Evolutionary conservation across 2,888 invertebrate species (phyloP).

Genomic region (Bedellia somnulentella): DNA sequence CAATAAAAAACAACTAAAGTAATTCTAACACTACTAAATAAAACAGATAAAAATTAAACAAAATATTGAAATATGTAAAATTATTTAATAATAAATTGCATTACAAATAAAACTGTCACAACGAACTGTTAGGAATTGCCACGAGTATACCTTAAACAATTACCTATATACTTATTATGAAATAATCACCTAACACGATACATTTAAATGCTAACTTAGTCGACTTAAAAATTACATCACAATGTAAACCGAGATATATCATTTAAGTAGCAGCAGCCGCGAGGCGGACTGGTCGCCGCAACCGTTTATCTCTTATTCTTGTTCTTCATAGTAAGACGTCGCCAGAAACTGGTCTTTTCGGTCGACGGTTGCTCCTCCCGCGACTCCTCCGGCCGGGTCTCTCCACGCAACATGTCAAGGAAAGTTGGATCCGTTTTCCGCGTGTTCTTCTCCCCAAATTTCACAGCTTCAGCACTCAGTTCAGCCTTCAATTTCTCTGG

Average conservation of each 20-base stretch:
- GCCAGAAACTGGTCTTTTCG: slow-evolving; percentile 69
- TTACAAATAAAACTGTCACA: slow-evolving; percentile 35
- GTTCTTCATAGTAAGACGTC: slow-evolving; percentile 70
- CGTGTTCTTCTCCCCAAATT: slow-evolving; percentile 61
- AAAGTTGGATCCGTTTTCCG: slow-evolving; percentile 64
- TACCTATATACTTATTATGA: slow-evolving; percentile 7
- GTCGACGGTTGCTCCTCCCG: slow-evolving; percentile 48
- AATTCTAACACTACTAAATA: too few species aligned
- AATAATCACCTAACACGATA: slow-evolving; percentile 3
- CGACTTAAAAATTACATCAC: slow-evolving; percentile 56
- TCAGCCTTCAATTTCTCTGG: slow-evolving; percentile 70
- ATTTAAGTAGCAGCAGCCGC: slow-evolving; percentile 32
- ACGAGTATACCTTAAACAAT: slow-evolving; percentile 33
- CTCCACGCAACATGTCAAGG: slow-evolving; percentile 69
- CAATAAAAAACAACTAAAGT: too few species aligned
- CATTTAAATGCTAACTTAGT: slow-evolving; percentile 27
- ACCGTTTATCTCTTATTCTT: slow-evolving; percentile 67
- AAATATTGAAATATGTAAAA: background rate
- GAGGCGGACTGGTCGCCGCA: slow-evolving; percentile 18
- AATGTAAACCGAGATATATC: slow-evolving; percentile 54
- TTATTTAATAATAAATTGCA: background rate
- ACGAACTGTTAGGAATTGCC: slow-evolving; percentile 38
- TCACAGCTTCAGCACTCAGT: slow-evolving; percentile 67
- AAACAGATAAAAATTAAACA: background rate
- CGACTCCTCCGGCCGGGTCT: slow-evolving; percentile 43